These are phyloP conservation scores for Morus bassanus DNA, from an alignment of 2,797 vertebrate genomes.

Conservation along the genomic window DNA sequence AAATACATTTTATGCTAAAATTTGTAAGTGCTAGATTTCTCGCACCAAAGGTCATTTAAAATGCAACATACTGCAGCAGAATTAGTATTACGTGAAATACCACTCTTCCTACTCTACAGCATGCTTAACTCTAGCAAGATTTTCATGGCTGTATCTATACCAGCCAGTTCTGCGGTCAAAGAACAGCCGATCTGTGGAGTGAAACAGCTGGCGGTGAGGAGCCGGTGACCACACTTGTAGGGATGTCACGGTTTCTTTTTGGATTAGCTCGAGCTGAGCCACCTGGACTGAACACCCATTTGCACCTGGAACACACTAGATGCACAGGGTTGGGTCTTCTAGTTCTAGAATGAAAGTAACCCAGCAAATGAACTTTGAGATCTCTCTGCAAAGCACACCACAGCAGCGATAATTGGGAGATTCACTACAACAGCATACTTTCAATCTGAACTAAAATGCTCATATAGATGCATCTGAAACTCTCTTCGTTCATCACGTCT, in stretches of 20 bases:
- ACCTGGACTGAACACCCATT: not conserved
- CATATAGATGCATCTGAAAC: not conserved
- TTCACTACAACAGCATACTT: not conserved
- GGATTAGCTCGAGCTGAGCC: not conserved
- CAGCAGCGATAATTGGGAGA: not conserved
- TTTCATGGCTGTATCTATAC: not conserved
- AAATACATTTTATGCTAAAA: not conserved
- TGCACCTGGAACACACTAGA: not conserved
- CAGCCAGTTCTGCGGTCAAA: not conserved
- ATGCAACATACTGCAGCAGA: not conserved
- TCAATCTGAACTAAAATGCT: not conserved
- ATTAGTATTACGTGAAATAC: not conserved
- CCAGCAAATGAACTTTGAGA: not conserved
- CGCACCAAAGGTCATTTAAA: fast-evolving
- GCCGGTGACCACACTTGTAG: not conserved
- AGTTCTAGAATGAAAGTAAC: not conserved
- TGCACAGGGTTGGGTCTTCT: fast-evolving
- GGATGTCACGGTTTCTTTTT: not conserved
- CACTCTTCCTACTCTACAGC: not conserved
- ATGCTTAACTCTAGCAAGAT: not conserved
- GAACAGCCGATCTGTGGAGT: not conserved
- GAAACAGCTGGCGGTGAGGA: not conserved
- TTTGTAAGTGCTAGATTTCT: not conserved
- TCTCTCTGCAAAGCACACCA: not conserved
- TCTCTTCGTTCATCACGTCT: not conserved